Evolutionary conservation across 2,888 invertebrate genomes (phyloP), one percentile per base, ranked within the genome.

Genomic region (Pherbina coryleti): DNA sequence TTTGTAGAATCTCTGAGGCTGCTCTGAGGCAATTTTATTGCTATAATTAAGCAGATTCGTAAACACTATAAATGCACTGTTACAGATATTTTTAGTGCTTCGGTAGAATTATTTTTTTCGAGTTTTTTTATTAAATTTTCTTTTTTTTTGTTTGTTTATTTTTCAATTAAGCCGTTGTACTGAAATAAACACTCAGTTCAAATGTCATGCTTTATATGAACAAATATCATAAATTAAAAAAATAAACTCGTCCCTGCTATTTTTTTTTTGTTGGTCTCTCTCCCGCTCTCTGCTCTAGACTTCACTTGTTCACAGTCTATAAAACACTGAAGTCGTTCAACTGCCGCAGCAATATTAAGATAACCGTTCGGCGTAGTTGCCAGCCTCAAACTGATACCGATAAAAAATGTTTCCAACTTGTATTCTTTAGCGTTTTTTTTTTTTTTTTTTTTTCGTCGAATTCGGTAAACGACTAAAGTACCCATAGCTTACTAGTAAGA

Each of bases 321-420:
- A 67, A 75, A 53, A 75, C 55, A 67, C 75, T 67, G n/a, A 75
- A 75, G 22, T 75, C 14, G 55, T 22, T 53, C 53, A 22, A 22
- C 22, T 51, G 55, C 55, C 53, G 22, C 55, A 66, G 66, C 66
- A 34, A 9, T 37, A 34, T 25, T 64, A 51, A 55, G 83, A 82
- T 81, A 82, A 79, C 81, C 82, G 79, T 81, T 78, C 82, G 79
- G 81, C 80, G 80, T 78, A 82, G 80, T 83, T 81, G 82, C 81
- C 82, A 75, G 66, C 55, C 53, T 66, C 44, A 67, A 73, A 67
- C 75, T 75, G 67, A 55, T 67, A 55, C n/a, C 55, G 37, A 37
- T 67, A 66, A 75, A 66, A 75, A 66, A 67, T 44, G 2, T 11
- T 44, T 67, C 8, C 22, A 67, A 28, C 66, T 75, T 51, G 64